These are phyloP conservation scores for Lepus townsendii DNA, from an alignment of 2,797 vertebrate species.

Conservation along the genomic window DNA sequence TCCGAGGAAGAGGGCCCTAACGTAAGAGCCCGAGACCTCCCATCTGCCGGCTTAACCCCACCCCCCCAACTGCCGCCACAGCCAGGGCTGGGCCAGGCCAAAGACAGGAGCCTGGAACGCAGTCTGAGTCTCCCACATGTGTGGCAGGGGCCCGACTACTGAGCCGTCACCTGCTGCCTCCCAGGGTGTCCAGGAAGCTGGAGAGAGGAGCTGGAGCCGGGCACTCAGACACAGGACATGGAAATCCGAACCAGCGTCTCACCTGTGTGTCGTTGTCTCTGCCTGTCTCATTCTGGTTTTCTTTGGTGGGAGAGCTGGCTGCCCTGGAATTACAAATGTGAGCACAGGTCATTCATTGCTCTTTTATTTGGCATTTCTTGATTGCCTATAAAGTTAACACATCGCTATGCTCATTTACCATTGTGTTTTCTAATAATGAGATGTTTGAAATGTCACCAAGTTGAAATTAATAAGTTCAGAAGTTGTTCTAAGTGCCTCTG, in stretches of 20 bases:
- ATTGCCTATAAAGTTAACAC: not conserved
- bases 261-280: not conserved
- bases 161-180: no score
- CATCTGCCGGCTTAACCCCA: no score
- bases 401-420: not conserved
- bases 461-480: not conserved
- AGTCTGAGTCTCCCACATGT: no score
- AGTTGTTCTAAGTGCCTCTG: rapidly evolving
- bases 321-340: not conserved
- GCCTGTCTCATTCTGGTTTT: not conserved
- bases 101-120: no score
- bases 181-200: no score
- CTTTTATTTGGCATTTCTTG: not conserved
- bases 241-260: no score
- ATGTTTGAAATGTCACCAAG: not conserved
- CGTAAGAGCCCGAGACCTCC: no score
- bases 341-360: rapidly evolving
- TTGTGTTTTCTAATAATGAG: not conserved
- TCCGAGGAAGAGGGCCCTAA: not conserved
- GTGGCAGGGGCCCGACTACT: no score
- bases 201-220: no score
- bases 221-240: no score
- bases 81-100: no score
- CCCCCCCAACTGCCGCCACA: no score
- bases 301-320: not conserved